A percentile compares a stretch with the other conserved stretches of the same genome.
phyloP scores from a whole-genome alignment of 2,888 invertebrate species.

The Scelioninae gen. 2 region DNA sequence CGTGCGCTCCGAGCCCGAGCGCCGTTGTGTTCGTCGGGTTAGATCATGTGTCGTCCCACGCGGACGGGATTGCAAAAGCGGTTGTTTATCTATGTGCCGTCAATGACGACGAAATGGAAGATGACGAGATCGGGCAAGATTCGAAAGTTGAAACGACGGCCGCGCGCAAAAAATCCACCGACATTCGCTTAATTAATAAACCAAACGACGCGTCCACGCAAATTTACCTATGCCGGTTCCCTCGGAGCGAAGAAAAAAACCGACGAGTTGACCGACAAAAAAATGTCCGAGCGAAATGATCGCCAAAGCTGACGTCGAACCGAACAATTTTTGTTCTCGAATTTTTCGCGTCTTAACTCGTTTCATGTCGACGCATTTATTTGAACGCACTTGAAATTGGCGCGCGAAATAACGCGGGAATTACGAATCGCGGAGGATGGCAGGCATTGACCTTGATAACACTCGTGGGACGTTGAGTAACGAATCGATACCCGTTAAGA shows the following conservation, averaged over 20 bases:
- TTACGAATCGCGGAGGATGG: too few species aligned
- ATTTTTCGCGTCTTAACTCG: too few species aligned
- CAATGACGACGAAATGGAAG: constrained; percentile 36
- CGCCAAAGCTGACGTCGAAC: too few species aligned
- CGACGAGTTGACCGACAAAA: too few species aligned
- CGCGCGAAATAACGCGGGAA: too few species aligned
- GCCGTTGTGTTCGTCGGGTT: constrained; percentile 36
- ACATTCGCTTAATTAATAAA: constrained; percentile 6
- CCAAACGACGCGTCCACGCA: background rate
- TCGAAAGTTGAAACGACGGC: constrained; percentile 24
- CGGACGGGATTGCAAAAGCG: constrained; percentile 42
- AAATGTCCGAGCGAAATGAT: too few species aligned
- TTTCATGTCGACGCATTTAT: too few species aligned
- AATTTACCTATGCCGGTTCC: too few species aligned
- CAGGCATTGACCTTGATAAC: constrained; percentile 53
- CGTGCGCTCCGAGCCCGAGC: background rate
- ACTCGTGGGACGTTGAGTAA: constrained; percentile 45
- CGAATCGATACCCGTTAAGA: constrained; percentile 23
- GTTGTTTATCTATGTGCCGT: constrained; percentile 35
- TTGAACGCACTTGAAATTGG: too few species aligned
- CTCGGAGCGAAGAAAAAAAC: too few species aligned
- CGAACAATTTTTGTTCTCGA: too few species aligned
- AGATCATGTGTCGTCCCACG: constrained; percentile 56
- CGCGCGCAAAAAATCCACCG: constrained; percentile 3
- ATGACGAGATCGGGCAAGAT: constrained; percentile 38